phyloP scores from a whole-genome alignment of 2,888 invertebrate genomes.

The Venusia cambrica region DNA sequence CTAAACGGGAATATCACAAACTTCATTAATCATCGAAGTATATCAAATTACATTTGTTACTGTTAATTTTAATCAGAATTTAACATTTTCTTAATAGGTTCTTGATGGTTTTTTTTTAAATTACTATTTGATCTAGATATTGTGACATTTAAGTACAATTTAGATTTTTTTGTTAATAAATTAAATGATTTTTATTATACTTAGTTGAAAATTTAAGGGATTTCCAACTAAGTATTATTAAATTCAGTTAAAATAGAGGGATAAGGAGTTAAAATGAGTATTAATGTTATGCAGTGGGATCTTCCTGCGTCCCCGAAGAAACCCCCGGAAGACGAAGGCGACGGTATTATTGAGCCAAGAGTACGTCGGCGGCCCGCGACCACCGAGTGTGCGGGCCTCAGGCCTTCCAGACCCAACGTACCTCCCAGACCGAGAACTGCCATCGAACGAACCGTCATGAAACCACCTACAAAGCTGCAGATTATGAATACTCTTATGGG shows the following conservation, averaged over 20 bases:
- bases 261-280: too few species aligned
- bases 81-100: too few species aligned
- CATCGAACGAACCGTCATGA: slow-evolving; percentile 36
- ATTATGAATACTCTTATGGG: slow-evolving; percentile 69
- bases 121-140: too few species aligned
- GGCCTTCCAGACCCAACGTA: slow-evolving; percentile 45
- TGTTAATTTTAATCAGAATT: too few species aligned
- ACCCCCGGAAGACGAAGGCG: slow-evolving; percentile 19
- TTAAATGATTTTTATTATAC: background rate
- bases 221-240: too few species aligned
- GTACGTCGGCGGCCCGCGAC: slow-evolving; percentile 57
- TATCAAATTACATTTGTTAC: too few species aligned
- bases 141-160: too few species aligned
- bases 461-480: slow-evolving; percentile 53
- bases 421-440: slow-evolving; percentile 58
- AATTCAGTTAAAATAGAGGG: too few species aligned
- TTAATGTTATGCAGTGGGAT: slow-evolving; percentile 9
- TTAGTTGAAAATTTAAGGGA: too few species aligned
- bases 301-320: background rate
- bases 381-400: slow-evolving; percentile 53
- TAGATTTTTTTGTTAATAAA: background rate
- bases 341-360: slow-evolving; percentile 13
- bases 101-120: too few species aligned
- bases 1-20: too few species aligned
- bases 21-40: too few species aligned